Evolutionary conservation across 2,888 invertebrate genomes (phyloP).

Genomic region (Empis stercorea): DNA sequence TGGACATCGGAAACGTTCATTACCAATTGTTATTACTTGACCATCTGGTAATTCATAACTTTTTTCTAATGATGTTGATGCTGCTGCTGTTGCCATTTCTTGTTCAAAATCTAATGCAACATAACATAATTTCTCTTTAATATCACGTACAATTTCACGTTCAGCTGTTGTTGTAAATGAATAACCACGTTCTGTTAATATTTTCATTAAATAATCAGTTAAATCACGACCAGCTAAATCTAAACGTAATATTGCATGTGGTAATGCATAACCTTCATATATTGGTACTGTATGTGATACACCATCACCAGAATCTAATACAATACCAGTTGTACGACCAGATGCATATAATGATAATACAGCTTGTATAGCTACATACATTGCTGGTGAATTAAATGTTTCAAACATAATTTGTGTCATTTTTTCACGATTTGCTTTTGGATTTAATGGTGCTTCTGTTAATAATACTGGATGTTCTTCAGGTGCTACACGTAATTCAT

Average conservation of each 20-base stretch:
- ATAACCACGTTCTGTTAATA: conserved; percentile 81
- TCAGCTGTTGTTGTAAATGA: conserved; percentile 86
- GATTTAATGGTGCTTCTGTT: conserved; percentile 88
- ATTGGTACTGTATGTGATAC: neutral
- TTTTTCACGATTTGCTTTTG: conserved; percentile 91
- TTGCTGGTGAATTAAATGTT: neutral
- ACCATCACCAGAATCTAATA: neutral
- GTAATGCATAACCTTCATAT: neutral
- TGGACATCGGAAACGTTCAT: conserved; percentile 78
- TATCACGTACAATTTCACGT: conserved; percentile 88
- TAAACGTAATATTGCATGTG: conserved; percentile 72
- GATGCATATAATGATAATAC: conserved; percentile 69
- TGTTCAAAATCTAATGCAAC: conserved; percentile 90
- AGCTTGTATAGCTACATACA: neutral
- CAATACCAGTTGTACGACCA: conserved; percentile 83
- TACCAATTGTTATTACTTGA: conserved; percentile 79
- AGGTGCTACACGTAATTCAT: conserved; percentile 24
- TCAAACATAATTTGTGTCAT: conserved; percentile 35
- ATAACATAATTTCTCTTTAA: conserved; percentile 90
- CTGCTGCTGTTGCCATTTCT: conserved; percentile 88
- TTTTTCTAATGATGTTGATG: conserved; percentile 82
- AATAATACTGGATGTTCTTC: conserved; percentile 88
- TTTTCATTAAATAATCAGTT: conserved; percentile 90
- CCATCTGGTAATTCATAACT: conserved; percentile 86
- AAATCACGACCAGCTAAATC: conserved; percentile 87